Conservation (phyloP, 2,113 vertebrate species). For the Xerus inauris region DNA sequence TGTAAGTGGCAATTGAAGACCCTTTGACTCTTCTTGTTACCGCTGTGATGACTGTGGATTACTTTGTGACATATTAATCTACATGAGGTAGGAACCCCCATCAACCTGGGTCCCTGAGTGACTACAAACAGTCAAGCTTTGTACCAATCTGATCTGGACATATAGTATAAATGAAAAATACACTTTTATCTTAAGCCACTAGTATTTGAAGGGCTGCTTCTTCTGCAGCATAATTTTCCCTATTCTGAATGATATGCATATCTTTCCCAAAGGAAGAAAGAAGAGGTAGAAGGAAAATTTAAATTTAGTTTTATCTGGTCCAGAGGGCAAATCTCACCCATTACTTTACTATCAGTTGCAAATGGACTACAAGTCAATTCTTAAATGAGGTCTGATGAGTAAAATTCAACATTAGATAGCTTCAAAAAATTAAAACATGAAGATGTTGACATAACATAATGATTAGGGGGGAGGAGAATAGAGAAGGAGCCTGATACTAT, state of each 20-base stretch:
- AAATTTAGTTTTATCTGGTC: background rate
- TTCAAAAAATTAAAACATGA: slow-evolving; percentile 17
- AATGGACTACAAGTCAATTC: background rate
- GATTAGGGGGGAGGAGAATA: background rate
- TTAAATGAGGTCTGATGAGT: background rate
- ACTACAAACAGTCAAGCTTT: background rate
- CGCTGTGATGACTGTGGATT: background rate
- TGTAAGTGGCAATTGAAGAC: background rate
- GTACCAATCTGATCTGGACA: background rate
- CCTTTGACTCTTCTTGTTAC: background rate
- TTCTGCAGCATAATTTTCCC: background rate
- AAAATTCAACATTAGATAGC: background rate
- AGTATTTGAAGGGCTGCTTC: background rate
- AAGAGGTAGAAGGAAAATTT: background rate
- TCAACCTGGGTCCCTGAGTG: background rate
- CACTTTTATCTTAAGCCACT: background rate
- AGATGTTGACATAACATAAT: background rate
- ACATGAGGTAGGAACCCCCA: background rate
- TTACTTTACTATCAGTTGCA: background rate
- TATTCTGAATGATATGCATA: background rate
- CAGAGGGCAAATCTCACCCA: background rate
- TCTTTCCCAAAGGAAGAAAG: background rate
- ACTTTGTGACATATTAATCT: background rate
- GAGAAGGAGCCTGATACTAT: background rate
- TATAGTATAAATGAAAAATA: background rate